Percentiles rank a stretch among this genome's conserved stretches.
Evolutionary conservation across 2,113 vertebrate genomes (phyloP).

Genomic region (Plecotus auritus): DNA sequence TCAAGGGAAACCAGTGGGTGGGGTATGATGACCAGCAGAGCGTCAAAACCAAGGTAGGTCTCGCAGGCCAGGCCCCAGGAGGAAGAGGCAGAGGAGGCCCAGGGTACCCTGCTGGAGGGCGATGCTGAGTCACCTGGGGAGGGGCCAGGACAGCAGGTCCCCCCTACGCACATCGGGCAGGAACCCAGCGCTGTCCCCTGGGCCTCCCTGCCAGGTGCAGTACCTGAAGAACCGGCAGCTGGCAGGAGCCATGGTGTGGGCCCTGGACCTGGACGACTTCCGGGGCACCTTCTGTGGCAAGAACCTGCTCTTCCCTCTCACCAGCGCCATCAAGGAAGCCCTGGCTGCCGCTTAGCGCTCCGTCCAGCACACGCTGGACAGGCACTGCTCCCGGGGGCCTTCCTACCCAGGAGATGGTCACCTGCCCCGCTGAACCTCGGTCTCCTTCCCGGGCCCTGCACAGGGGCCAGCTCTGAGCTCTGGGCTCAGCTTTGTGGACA

Average conservation of each 20-base stretch:
- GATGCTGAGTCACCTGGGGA: neutral
- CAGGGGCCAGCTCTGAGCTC: neutral
- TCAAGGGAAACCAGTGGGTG: conserved; percentile 83
- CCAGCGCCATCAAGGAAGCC: conserved; percentile 78
- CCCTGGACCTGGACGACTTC: conserved; percentile 87
- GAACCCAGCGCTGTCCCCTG: neutral
- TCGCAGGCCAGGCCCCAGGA: neutral
- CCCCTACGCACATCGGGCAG: neutral
- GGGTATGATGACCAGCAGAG: conserved; percentile 86
- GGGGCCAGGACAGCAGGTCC: neutral
- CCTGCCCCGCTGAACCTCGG: neutral
- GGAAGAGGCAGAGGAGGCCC: neutral
- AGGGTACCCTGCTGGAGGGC: too few species aligned
- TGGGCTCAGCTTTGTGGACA: neutral
- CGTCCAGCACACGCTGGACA: neutral
- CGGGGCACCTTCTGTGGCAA: conserved; percentile 83
- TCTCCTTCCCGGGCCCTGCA: neutral
- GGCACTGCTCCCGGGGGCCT: neutral
- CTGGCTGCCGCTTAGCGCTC: conserved; percentile 68
- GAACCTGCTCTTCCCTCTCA: conserved; percentile 81
- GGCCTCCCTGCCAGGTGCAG: conserved; percentile 65
- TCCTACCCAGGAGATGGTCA: neutral
- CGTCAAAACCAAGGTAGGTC: conserved; percentile 81
- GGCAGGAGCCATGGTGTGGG: conserved; percentile 87
- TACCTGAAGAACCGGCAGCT: conserved; percentile 84